Evolutionary conservation across 2,113 vertebrate genomes (phyloP), one percentile per base, ranked within the genome.

Genomic region (Leuciscus idus): DNA sequence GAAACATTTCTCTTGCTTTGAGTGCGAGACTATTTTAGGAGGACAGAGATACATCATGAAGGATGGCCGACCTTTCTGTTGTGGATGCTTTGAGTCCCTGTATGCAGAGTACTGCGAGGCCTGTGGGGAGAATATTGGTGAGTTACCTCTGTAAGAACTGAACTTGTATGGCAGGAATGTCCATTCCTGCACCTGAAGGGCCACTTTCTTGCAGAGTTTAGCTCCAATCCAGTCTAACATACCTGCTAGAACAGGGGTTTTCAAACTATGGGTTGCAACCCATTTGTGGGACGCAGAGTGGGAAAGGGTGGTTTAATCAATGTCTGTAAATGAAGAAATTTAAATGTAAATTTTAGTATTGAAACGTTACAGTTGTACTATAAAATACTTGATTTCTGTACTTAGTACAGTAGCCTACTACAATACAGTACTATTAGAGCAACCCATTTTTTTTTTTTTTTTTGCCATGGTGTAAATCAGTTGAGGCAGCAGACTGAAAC

Each of bases 1-100:
- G 97, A 97, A 97, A 64, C 98, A 99, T 91, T 99, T 99, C 90
- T 97, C 96, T 87, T 99, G 98, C 88, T 97, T 97, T 0, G 97
- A 98, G 91, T 99, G 98, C 28, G 97, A 97, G 86, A 96, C 94
- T 0, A 93, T 97, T 87, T 94, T 99, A 12, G 98, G 98, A 1
- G 97, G 98, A 12, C 97, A 98, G 93, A 96, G 97, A 78, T 99
- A 99, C 90, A 99, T 99, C 92, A 99, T 99, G 98, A 99, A 98
- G 92, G 97, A 98, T 2, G 97, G 97, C 1, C 95, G 95, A 1
- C 97, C 98, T 0, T 98, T 96, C 91, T 99, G 98, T 92, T 98
- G 97, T 4, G 94, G 96, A 85, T 99, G 98, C 83, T 99, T 98
- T 3, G 97, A 99, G 92, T 97, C 97, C 3, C 94, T 98, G 11